Percentiles rank a stretch among this genome's conserved stretches.
phyloP scores from a whole-genome alignment of 1,140 invertebrate species.

The Globodera ellingtonae region DNA sequence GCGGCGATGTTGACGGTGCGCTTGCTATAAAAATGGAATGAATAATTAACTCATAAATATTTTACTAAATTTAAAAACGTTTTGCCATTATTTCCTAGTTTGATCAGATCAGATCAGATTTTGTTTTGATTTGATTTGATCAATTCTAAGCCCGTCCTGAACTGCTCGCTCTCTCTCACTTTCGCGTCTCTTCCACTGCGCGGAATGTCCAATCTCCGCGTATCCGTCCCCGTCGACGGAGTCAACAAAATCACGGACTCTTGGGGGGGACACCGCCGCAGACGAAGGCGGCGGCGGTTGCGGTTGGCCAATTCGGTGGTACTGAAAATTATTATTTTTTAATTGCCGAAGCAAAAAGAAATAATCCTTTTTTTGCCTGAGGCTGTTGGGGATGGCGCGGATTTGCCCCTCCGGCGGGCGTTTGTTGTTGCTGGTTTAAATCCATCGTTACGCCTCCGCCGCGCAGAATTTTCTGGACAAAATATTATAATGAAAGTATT shows the following conservation, averaged over 20 bases:
- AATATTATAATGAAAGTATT: conserved; percentile 1
- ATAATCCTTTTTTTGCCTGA: neutral
- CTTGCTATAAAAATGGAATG: neutral
- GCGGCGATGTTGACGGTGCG: neutral
- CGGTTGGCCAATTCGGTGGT: neutral
- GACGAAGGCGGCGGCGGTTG: neutral
- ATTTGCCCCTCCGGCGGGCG: neutral
- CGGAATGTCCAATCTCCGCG: neutral
- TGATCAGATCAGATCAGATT: too few species aligned
- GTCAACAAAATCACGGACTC: neutral
- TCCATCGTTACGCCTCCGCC: conserved; percentile 23
- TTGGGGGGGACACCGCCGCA: neutral
- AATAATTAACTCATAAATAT: neutral
- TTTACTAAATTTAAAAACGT: neutral
- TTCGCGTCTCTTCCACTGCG: neutral
- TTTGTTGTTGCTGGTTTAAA: conserved; percentile 13
- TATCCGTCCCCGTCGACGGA: neutral
- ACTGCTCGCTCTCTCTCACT: neutral
- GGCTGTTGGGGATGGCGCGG: neutral
- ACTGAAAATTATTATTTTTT: neutral
- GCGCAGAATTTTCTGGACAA: conserved; percentile 31
- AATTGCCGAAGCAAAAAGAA: neutral
- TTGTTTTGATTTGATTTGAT: too few species aligned
- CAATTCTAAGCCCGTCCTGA: neutral
- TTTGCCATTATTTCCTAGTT: too few species aligned